Base-by-base conservation (phyloP, 2,888 invertebrate genomes). In the Drosophila hamatofila region DNA sequence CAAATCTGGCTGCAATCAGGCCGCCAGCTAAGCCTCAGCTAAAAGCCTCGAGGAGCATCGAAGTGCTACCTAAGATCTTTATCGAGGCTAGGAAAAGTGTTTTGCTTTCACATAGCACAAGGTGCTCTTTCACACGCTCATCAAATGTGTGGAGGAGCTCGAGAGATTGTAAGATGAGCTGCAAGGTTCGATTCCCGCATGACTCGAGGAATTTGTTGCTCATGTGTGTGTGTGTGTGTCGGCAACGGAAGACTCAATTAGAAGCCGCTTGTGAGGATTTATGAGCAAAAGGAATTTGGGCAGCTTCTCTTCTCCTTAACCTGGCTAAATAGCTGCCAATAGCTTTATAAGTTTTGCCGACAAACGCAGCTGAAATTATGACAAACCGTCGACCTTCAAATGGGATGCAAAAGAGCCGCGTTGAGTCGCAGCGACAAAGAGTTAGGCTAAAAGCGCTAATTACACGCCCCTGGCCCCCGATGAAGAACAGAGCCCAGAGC, bases 361-460 rank as follows among this genome's bases (percentile, higher is more conserved):
- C 72, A 58, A 49, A 52, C 58, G 49, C 48, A 48, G 55, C 73
- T 42, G 63, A 79, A 86, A 67, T 77, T 81, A 83, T 80, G 80
- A 85, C 80, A 87, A 90, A 86, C 72, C 72, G 62, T 23, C 85
- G 87, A 82, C 90, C 88, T 91, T 90, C 90, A 62, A 51, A 57
- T 11, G 39, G 54, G 39, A 81, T 87, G 85, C 85, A 84, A 84
- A 87, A 71, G 85, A 87, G 69, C 62, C 66, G 75, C 73, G 23
- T 42, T 23, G 42, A 42, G 42, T 12, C 30, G 48, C 74, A 69
- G 71, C 75, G 77, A 80, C 72, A 80, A 81, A 83, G 83, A 87
- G 83, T 87, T 80, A 81, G 88, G 88, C 87, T 89, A 91, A 91
- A 91, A 91, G 91, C 91, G 90, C 91, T 91, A 91, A 91, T 91